phyloP scores from a whole-genome alignment of 2,113 vertebrate genomes.

The Copsychus sechellarum region DNA sequence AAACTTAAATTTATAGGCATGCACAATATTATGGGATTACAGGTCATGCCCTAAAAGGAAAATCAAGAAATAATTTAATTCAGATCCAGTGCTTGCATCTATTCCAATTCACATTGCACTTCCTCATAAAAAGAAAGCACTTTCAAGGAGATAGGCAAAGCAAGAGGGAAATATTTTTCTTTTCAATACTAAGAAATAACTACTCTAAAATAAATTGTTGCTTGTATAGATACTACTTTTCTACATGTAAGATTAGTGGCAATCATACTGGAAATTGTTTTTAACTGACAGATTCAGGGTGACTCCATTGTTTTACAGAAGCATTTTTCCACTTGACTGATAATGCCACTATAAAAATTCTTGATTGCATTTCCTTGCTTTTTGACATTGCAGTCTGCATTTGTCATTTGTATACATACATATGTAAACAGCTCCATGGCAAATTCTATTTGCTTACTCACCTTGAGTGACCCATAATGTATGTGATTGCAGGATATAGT shows the following conservation, averaged over 20 bases:
- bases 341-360: constrained; percentile 45
- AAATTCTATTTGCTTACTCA: constrained; percentile 33
- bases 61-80: constrained; percentile 19
- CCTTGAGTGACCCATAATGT: constrained; percentile 43
- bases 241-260: not conserved
- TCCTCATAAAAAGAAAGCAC: not conserved
- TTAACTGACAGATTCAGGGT: constrained; percentile 11
- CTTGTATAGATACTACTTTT: not conserved
- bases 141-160: constrained; percentile 5
- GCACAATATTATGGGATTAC: not conserved
- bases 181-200: not conserved
- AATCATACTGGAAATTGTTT: constrained; percentile 18
- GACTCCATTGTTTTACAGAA: constrained; percentile 31
- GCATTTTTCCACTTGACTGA: constrained; percentile 48
- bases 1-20: not conserved
- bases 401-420: constrained; percentile 54
- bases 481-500: constrained; percentile 6
- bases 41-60: not conserved
- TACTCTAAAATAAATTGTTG: not conserved
- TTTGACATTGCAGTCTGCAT: constrained; percentile 23
- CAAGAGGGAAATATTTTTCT: not conserved
- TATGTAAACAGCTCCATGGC: constrained; percentile 34
- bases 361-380: constrained; percentile 59
- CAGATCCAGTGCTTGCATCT: not conserved
- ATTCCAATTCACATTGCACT: not conserved